Evolutionary conservation across 2,113 vertebrate species (phyloP).

Genomic region (Cercocebus atys): DNA sequence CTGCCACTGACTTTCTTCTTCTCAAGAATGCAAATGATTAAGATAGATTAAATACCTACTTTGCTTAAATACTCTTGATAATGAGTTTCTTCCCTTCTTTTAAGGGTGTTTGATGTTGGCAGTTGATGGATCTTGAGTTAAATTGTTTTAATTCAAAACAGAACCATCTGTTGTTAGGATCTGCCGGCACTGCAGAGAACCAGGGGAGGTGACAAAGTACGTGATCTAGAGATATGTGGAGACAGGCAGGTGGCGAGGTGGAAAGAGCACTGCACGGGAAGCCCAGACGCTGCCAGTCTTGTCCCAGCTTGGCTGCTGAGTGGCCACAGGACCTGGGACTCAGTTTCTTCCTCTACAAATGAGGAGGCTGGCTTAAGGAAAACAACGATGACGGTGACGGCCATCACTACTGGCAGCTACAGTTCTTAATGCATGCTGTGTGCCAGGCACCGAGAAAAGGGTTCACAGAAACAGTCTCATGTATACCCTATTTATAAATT

Average conservation of each 20-base stretch:
- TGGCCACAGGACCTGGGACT: neutral
- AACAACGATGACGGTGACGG: rapidly evolving
- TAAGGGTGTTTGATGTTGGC: conserved; percentile 80
- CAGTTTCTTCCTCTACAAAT: neutral
- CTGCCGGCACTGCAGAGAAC: conserved; percentile 34
- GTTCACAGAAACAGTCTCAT: neutral
- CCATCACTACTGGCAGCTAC: neutral
- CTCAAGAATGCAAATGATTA: conserved; percentile 80
- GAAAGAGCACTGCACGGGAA: neutral
- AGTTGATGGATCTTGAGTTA: conserved; percentile 79
- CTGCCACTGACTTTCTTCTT: conserved; percentile 63
- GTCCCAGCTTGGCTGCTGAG: neutral
- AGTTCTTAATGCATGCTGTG: rapidly evolving
- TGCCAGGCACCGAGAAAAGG: neutral
- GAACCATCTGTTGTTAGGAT: conserved; percentile 82
- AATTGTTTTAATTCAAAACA: conserved; percentile 82
- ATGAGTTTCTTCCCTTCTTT: conserved; percentile 82
- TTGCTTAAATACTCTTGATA: conserved; percentile 82
- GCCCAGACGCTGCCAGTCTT: rapidly evolving
- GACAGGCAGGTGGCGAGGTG: neutral
- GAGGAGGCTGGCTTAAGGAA: neutral
- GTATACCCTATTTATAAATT: neutral
- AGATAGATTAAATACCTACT: conserved; percentile 83
- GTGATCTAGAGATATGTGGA: neutral
- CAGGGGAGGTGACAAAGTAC: conserved; percentile 48